phyloP scores from a whole-genome alignment of 2,113 vertebrate genomes.

The human region DNA sequence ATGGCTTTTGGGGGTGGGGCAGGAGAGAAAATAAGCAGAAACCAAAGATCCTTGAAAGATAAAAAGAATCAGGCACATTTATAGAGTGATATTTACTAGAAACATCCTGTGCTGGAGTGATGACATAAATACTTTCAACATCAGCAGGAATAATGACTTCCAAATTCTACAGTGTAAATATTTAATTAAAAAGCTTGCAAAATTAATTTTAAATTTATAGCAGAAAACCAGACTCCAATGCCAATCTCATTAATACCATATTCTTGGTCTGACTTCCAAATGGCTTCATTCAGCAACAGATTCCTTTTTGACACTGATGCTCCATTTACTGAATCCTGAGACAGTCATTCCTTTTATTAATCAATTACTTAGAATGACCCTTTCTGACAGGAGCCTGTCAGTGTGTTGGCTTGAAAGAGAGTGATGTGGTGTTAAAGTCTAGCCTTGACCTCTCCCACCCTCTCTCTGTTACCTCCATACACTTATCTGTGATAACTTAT shows the following conservation, averaged over 20 bases:
- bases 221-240: conserved; percentile 75
- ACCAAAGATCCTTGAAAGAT: conserved; percentile 69
- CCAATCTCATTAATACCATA: conserved; percentile 79
- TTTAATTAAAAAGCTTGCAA: conserved; percentile 80
- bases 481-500: conserved; percentile 79
- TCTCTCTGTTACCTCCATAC: conserved; percentile 80
- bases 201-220: conserved; percentile 81
- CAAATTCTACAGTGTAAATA: conserved; percentile 78
- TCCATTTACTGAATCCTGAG: conserved; percentile 83
- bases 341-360: conserved; percentile 80
- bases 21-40: conserved; percentile 53
- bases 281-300: conserved; percentile 90
- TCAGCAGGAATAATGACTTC: conserved; percentile 68
- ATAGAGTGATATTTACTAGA: conserved; percentile 77
- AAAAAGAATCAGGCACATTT: conserved; percentile 70
- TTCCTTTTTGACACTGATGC: conserved; percentile 91
- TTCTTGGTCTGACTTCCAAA: conserved; percentile 84
- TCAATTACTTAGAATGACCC: conserved; percentile 85
- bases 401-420: conserved; percentile 88
- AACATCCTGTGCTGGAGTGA: conserved; percentile 71
- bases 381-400: conserved; percentile 90
- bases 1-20: background rate
- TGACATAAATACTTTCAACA: conserved; percentile 69
- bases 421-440: conserved; percentile 93
- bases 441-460: conserved; percentile 87